These are phyloP conservation scores for Pollenia angustigena DNA, from an alignment of 2,888 invertebrate species.

Conservation along the genomic window DNA sequence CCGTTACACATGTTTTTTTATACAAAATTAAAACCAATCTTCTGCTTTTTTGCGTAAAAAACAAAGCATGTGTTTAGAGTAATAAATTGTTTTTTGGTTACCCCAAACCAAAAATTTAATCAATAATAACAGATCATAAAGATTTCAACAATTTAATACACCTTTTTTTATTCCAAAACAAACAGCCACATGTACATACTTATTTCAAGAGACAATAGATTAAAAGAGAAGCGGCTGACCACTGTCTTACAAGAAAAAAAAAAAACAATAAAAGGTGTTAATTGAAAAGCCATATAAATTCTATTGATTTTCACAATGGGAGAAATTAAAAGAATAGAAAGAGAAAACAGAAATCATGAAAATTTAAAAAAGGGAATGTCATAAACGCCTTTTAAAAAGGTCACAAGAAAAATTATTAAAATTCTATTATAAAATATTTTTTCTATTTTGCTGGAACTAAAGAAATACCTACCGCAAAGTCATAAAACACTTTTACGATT, in stretches of 20 bases:
- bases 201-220: not conserved
- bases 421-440: constrained; percentile 42
- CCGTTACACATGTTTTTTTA: too few species aligned
- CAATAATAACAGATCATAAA: constrained; percentile 60
- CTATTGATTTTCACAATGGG: constrained; percentile 37
- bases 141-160: constrained; percentile 53
- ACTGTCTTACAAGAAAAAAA: not conserved
- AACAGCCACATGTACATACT: not conserved
- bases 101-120: constrained; percentile 42
- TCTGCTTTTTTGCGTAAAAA: not conserved
- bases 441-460: not conserved
- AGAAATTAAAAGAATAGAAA: not conserved
- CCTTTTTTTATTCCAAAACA: not conserved
- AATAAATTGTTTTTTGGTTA: constrained; percentile 68
- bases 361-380: constrained; percentile 47
- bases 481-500: constrained; percentile 71
- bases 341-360: constrained; percentile 51
- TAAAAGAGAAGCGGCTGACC: constrained; percentile 20
- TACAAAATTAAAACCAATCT: constrained; percentile 14
- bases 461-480: constrained; percentile 67
- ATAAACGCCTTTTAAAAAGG: constrained; percentile 64
- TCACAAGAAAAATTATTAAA: constrained; percentile 56
- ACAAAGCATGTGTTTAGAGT: constrained; percentile 44
- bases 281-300: constrained; percentile 73
- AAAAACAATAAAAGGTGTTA: constrained; percentile 70